These are phyloP conservation scores for Dolichomitus sp. DNA, from an alignment of 2,888 invertebrate genomes.

Conservation along the genomic window DNA sequence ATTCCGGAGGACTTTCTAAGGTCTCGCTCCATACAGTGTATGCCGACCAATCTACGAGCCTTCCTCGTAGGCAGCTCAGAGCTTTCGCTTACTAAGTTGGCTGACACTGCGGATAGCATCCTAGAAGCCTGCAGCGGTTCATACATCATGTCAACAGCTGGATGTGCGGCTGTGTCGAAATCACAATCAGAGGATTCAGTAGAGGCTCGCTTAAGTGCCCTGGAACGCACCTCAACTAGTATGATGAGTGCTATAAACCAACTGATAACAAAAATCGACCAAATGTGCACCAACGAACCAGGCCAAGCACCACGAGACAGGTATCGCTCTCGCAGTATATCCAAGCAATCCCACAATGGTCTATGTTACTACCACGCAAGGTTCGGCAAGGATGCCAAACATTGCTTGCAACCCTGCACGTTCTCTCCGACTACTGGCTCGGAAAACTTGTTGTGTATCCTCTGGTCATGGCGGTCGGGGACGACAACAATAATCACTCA, in stretches of 20 bases:
- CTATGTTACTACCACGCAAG: constrained; percentile 49
- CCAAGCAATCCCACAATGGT: background rate
- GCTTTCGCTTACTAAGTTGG: constrained; percentile 31
- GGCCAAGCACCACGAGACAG: background rate
- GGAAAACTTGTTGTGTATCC: constrained; percentile 43
- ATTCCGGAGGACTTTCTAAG: constrained; percentile 64
- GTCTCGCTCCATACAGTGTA: constrained; percentile 54
- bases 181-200: background rate
- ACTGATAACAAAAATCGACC: background rate
- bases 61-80: constrained; percentile 32
- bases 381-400: constrained; percentile 14
- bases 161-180: background rate
- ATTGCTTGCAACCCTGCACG: constrained; percentile 25
- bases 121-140: constrained; percentile 20
- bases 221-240: background rate
- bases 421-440: background rate
- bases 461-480: constrained; percentile 26
- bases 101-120: constrained; percentile 51
- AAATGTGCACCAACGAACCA: background rate
- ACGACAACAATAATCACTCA: background rate
- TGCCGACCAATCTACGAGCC: constrained; percentile 41
- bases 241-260: background rate
- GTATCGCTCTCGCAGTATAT: constrained; percentile 20
- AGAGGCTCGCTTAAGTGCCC: background rate
- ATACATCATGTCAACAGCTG: constrained; percentile 3